Evolutionary conservation across 2,888 invertebrate genomes (phyloP), one percentile per base, ranked within the genome.

Genomic region (Drosophila mimetica): DNA sequence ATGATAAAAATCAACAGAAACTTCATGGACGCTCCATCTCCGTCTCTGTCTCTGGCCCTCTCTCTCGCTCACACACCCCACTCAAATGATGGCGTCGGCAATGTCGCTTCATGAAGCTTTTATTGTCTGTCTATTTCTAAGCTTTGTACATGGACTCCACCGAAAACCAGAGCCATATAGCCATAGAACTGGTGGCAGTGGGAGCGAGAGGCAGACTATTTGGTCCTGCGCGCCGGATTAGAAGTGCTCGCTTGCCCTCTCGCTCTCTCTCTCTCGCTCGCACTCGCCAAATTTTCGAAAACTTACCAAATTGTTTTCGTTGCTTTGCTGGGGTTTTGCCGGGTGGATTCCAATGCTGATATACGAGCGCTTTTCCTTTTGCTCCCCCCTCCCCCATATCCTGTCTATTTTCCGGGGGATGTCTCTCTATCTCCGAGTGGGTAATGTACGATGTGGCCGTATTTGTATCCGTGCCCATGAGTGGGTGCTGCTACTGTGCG

Each of bases 1-100:
- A 89, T 89, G 90, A 90, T 89, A 89, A 89, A 90, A 89, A 86
- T 89, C 89, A 89, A 85, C 89, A 89, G 79, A 89, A 89, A 89
- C 86, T 86, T 81, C 88, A 87, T 87, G 86, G 88, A 79, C 41
- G 47, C 37, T 52, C 20, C 25, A 18, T 60, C 47, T 18, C 36
- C 1, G 22, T 55, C 18, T 9, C 30, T 36, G 41, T 8, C 61
- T 4, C 14, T 28, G 5, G 37, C 44, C 58, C 58, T 74, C 71
- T 75, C 71, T 57, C 71, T 59, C 53, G 76, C 80, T 77, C 77
- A 65, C 77, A 65, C 76, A 65, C 83, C 73, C 11, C 64, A 41
- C 75, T 41, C 65, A 41, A 66, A 66, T 69, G 54, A 50, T 47
- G 73, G 75, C 79, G 77, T 79, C 82, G 82, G 79, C 74, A 63